These are phyloP conservation scores for Lottia scabra DNA, from an alignment of 2,888 invertebrate species.

Conservation along the genomic window DNA sequence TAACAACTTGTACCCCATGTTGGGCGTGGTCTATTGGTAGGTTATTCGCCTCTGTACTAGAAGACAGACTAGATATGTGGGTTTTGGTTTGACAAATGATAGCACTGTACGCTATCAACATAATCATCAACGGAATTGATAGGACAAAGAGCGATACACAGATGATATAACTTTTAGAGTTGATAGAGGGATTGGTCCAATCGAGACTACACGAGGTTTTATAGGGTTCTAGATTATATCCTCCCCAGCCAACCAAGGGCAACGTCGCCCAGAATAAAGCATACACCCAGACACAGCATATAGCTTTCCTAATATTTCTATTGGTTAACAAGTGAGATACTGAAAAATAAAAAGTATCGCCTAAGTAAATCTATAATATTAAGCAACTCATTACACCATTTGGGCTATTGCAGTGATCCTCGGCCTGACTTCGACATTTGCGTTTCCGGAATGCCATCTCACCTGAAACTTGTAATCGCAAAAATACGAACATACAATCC, in stretches of 20 bases:
- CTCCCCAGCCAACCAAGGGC: constrained; percentile 26
- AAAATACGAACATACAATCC: too few species aligned
- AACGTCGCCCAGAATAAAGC: constrained; percentile 18
- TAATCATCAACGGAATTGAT: constrained; percentile 9
- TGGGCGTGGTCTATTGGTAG: not conserved
- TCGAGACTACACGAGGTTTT: constrained; percentile 24
- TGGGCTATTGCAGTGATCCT: too few species aligned
- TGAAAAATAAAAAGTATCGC: not conserved
- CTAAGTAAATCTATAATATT: too few species aligned
- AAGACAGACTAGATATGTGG: not conserved
- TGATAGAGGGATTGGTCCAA: constrained; percentile 12
- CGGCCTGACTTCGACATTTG: too few species aligned
- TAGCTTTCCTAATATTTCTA: not conserved
- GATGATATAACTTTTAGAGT: constrained; percentile 6
- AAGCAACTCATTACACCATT: too few species aligned
- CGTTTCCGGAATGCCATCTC: too few species aligned
- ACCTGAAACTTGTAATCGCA: too few species aligned
- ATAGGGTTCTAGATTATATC: constrained; percentile 21
- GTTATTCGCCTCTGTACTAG: not conserved
- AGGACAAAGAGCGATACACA: constrained; percentile 15
- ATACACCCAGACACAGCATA: constrained; percentile 18
- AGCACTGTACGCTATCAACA: constrained; percentile 2
- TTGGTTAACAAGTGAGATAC: not conserved
- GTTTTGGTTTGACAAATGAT: constrained; percentile 12
- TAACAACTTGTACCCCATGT: not conserved